phyloP scores from a whole-genome alignment of 1,140 invertebrate species.

The Odontomachus brunneus region DNA sequence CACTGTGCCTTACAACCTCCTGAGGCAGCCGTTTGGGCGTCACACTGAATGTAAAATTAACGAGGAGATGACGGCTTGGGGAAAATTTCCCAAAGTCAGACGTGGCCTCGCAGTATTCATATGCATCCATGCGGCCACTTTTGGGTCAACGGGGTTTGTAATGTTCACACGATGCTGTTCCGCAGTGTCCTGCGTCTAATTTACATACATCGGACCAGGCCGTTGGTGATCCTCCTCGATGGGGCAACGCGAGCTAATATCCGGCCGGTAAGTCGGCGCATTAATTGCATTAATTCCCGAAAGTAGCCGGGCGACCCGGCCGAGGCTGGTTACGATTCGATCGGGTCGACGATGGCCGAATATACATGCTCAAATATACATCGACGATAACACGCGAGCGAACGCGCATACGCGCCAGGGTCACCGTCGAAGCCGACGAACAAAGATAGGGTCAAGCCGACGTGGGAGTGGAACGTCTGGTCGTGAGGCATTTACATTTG shows the following conservation, averaged over 20 bases:
- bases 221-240: constrained; percentile 7
- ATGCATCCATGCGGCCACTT: background rate
- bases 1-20: too few species aligned
- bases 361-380: too few species aligned
- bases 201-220: constrained; percentile 31
- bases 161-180: constrained; percentile 29
- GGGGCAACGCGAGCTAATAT: constrained; percentile 36
- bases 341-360: background rate
- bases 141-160: background rate
- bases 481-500: constrained; percentile 68
- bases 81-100: background rate
- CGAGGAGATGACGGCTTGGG: background rate
- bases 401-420: background rate
- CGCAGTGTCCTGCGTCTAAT: constrained; percentile 14
- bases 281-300: constrained; percentile 58
- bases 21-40: too few species aligned
- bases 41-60: too few species aligned
- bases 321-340: constrained; percentile 7
- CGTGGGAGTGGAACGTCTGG: constrained; percentile 46
- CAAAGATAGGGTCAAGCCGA: constrained; percentile 65
- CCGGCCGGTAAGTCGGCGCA: constrained; percentile 44
- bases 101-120: background rate
- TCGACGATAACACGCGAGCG: background rate
- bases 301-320: constrained; percentile 33
- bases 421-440: constrained; percentile 39